Conservation (phyloP, 2,888 invertebrate genomes). For the Mongoloraphidia duomilia region DNA sequence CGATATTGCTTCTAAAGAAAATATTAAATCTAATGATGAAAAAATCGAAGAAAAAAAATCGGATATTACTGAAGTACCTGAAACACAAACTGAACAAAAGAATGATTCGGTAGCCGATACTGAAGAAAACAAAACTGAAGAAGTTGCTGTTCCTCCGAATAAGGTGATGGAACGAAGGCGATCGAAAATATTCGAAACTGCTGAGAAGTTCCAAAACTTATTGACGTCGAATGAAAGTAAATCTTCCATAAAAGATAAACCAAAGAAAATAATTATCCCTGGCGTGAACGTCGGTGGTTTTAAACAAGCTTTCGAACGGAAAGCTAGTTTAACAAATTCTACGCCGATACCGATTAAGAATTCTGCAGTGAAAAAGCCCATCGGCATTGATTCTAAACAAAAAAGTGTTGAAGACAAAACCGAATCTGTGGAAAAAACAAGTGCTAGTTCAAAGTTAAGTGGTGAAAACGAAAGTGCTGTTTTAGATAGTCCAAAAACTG, state of each 20-base stretch:
- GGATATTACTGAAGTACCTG: slow-evolving; percentile 8
- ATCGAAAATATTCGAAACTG: slow-evolving; percentile 54
- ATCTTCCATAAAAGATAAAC: slow-evolving; percentile 34
- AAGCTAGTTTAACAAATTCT: slow-evolving; percentile 45
- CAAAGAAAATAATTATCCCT: slow-evolving; percentile 69
- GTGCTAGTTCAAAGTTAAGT: slow-evolving; percentile 3
- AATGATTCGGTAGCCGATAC: slow-evolving; percentile 15
- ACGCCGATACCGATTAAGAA: slow-evolving; percentile 26
- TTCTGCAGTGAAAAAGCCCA: slow-evolving; percentile 24
- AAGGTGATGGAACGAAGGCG: slow-evolving; percentile 43
- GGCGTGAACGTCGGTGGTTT: slow-evolving; percentile 73
- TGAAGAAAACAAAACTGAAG: slow-evolving; percentile 12
- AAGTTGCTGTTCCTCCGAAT: slow-evolving; percentile 20
- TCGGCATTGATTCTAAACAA: slow-evolving; percentile 17
- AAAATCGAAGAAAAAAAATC: slow-evolving; percentile 10
- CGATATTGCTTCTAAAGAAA: slow-evolving; percentile 1
- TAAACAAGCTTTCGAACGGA: slow-evolving; percentile 72
- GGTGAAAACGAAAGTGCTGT: background rate
- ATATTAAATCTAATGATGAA: slow-evolving; percentile 12
- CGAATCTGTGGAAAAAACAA: background rate
- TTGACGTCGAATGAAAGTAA: slow-evolving; percentile 25
- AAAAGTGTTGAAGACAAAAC: slow-evolving; percentile 4
- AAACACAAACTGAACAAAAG: slow-evolving; percentile 11
- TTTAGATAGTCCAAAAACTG: background rate
- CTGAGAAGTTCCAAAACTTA: slow-evolving; percentile 52